Evolutionary conservation across 2,113 vertebrate genomes (phyloP).

Genomic region (Leucoraja erinaceus): DNA sequence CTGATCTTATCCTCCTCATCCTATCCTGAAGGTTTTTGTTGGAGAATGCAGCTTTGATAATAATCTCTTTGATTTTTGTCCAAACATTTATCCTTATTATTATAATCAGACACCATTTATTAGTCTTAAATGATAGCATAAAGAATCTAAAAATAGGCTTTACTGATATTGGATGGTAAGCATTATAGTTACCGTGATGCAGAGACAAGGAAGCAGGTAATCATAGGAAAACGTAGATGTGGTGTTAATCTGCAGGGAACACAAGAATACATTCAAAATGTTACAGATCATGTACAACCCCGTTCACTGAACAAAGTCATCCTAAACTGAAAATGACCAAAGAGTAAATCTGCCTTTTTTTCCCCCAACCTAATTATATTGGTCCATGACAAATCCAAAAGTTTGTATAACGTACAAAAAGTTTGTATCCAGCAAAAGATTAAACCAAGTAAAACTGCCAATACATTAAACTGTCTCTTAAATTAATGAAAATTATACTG

Average conservation of each 20-base stretch:
- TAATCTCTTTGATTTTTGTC: too few relatives aligned
- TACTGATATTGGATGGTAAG: neutral
- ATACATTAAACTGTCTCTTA: neutral
- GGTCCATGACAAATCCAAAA: neutral
- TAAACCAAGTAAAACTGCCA: neutral
- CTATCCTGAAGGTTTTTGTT: too few relatives aligned
- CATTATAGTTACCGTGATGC: slow-evolving; percentile 53
- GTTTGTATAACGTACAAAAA: neutral
- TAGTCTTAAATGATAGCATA: neutral
- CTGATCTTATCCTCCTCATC: too few relatives aligned
- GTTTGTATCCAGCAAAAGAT: neutral
- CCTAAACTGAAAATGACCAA: neutral
- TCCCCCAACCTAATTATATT: neutral
- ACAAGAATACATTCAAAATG: neutral
- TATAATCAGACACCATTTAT: neutral
- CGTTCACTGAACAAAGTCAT: neutral
- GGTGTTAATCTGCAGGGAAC: slow-evolving; percentile 31
- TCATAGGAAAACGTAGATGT: slow-evolving; percentile 52
- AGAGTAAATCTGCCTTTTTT: neutral
- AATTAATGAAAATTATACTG: neutral
- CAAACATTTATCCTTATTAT: too few relatives aligned
- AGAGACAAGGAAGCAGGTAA: slow-evolving; percentile 62
- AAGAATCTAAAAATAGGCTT: neutral
- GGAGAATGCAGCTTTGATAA: too few relatives aligned
- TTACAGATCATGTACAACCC: neutral